phyloP scores from a whole-genome alignment of 2,888 invertebrate species.

The Lymantria dispar region DNA sequence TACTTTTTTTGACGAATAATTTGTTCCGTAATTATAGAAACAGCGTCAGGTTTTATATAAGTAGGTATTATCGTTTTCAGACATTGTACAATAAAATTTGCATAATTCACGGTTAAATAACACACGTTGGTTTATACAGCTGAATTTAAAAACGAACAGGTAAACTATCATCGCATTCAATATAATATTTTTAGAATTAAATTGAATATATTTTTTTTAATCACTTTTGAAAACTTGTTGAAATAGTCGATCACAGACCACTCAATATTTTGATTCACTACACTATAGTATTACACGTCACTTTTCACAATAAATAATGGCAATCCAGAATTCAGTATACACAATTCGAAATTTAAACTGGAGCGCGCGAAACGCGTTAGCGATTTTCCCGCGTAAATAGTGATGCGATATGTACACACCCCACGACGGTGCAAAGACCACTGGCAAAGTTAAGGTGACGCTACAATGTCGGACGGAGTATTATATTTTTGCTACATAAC shows the following conservation, averaged over 20 bases:
- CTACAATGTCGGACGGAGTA: constrained; percentile 15
- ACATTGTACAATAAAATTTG: constrained; percentile 47
- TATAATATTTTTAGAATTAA: constrained; percentile 19
- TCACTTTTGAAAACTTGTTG: constrained; percentile 22
- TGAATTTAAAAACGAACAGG: constrained; percentile 39
- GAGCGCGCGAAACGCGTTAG: constrained; percentile 33
- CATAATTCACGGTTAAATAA: constrained; percentile 44
- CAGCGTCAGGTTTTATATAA: constrained; percentile 15
- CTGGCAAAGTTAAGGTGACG: constrained; percentile 43
- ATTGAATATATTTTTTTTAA: constrained; percentile 17
- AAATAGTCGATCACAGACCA: constrained; percentile 12
- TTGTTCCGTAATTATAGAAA: constrained; percentile 26
- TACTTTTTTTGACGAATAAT: constrained; percentile 29
- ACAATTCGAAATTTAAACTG: constrained; percentile 26
- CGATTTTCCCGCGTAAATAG: constrained; percentile 60
- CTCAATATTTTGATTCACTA: constrained; percentile 10
- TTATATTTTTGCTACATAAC: constrained; percentile 47
- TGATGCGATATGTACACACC: constrained; percentile 47
- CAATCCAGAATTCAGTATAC: constrained; percentile 17
- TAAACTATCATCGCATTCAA: constrained; percentile 51
- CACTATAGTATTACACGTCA: constrained; percentile 9
- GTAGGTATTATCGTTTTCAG: constrained; percentile 36
- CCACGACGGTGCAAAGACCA: constrained; percentile 36
- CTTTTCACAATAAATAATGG: constrained; percentile 17
- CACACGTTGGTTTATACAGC: constrained; percentile 46